These are phyloP conservation scores for Ailurus styani DNA, from an alignment of 2,113 vertebrate genomes.

Conservation along the genomic window DNA sequence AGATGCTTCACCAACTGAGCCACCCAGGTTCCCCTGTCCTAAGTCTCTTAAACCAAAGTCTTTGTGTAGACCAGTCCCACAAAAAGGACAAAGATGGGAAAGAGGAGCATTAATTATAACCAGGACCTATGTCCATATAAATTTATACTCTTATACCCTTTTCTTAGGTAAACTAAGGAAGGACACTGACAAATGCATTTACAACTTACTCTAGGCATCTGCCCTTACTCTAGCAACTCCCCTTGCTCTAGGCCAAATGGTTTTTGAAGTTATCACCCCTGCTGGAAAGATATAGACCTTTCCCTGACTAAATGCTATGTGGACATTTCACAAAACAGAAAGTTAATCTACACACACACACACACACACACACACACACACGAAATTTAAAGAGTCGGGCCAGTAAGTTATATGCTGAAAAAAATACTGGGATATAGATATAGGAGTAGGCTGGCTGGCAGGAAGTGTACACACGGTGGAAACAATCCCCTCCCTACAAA, in stretches of 20 bases:
- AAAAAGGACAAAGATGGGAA: background rate
- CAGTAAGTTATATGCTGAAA: background rate
- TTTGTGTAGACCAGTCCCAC: background rate
- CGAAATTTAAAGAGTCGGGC: background rate
- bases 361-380: background rate
- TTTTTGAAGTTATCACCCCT: background rate
- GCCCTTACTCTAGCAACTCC: background rate
- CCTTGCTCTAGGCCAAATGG: background rate
- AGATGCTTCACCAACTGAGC: too few relatives aligned
- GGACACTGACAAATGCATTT: background rate
- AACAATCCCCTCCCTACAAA: background rate
- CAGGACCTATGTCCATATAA: background rate
- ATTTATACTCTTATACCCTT: background rate
- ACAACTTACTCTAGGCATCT: background rate
- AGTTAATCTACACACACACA: background rate
- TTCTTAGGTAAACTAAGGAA: background rate
- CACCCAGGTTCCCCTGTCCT: too few relatives aligned
- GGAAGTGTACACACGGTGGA: background rate
- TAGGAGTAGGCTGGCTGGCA: background rate
- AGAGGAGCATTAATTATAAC: background rate
- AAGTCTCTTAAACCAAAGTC: background rate
- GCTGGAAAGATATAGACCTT: background rate
- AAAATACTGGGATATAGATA: background rate
- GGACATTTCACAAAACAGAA: background rate
- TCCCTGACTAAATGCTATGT: background rate